Evolutionary conservation across 2,113 vertebrate genomes (phyloP), one percentile per base, ranked within the genome.

Genomic region (Leptobrachium ailaonicum): DNA sequence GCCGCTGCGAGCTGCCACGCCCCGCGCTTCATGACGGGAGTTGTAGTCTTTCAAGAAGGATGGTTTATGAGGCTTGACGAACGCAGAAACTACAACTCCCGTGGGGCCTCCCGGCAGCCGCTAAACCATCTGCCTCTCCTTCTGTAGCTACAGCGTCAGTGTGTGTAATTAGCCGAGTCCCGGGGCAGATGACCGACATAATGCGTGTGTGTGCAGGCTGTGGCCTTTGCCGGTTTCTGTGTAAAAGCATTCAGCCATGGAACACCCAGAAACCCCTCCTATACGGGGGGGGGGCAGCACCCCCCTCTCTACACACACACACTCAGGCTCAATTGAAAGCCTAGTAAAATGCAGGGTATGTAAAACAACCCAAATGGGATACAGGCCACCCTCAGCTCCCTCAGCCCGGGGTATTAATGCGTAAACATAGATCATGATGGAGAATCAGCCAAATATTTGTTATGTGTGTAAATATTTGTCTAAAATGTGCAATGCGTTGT

Each of bases 111-210:
- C 20, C 11, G 6, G 14, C 47, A 13, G 45, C 2, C 13, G 47
- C 20, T 58, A 42, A 74, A 71, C 78, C 71, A 74, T 74, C 71
- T 68, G 78, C 78, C 77, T 54, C 47, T 80, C 78, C 71, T 80
- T 80, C 78, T 80, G 78, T 67, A 68, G 70, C 41, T 66, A 41
- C 44, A 41, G 20, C 44, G 41, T 32, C 62, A 43, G 5, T 42
- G 60, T 73, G 47, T 79, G 4, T 6, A 32, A 66, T 80, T 73
- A 80, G 45, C 77, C 72, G 77, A 72, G 63, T 64, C 71, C 50
- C 45, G 32, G 66, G 60, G 6, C 11, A 69, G 41, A 73, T 80
- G 77, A 80, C 77, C 77, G 73, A 80, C 77, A 80, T 80, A 53
- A 6, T 66, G 60, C 47, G 44, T 45, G 32, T 43, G 40, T 72